A percentile compares a stretch with the other conserved stretches of the same genome.
Evolutionary conservation across 1,140 invertebrate species (phyloP).

Genomic region (Drosophila pectinifera): DNA sequence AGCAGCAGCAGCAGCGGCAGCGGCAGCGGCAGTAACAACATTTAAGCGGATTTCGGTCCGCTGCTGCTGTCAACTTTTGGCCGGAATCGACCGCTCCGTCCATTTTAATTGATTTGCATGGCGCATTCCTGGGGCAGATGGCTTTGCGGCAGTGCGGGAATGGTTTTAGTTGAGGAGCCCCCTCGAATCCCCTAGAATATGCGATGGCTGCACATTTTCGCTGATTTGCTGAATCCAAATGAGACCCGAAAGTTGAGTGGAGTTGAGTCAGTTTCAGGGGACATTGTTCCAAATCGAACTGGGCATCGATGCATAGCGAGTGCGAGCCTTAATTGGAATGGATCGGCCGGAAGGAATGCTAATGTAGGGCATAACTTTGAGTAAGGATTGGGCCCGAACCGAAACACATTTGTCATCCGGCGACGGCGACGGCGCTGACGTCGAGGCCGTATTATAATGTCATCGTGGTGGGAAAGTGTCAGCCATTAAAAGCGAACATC

Average conservation of each 20-base stretch:
- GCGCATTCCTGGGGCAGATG: conserved; percentile 36
- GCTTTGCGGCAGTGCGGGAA: conserved; percentile 29
- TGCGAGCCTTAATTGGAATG: conserved; percentile 47
- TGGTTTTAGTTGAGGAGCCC: conserved; percentile 26
- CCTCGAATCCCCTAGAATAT: conserved; percentile 23
- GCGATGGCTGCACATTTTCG: conserved; percentile 37
- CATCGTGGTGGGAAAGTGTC: conserved; percentile 33
- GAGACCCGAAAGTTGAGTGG: conserved; percentile 33
- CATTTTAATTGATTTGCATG: conserved; percentile 78
- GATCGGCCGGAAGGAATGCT: conserved; percentile 50
- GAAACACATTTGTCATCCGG: conserved; percentile 44
- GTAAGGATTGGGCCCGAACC: neutral
- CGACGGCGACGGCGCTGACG: neutral
- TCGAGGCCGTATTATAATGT: conserved; percentile 47
- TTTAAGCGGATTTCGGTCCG: conserved; percentile 73
- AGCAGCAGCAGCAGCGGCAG: conserved; percentile 17
- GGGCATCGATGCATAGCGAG: conserved; percentile 29
- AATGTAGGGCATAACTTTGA: conserved; percentile 38
- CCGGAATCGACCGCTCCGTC: conserved; percentile 50
- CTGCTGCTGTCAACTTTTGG: conserved; percentile 72
- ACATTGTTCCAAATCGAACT: conserved; percentile 42
- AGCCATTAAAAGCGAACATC: conserved; percentile 55
- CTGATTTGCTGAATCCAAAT: conserved; percentile 51
- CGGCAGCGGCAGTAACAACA: conserved; percentile 39
- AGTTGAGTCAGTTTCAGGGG: neutral